Base-by-base conservation (phyloP, 2,797 vertebrate species). In the Meriones psammophilus region DNA sequence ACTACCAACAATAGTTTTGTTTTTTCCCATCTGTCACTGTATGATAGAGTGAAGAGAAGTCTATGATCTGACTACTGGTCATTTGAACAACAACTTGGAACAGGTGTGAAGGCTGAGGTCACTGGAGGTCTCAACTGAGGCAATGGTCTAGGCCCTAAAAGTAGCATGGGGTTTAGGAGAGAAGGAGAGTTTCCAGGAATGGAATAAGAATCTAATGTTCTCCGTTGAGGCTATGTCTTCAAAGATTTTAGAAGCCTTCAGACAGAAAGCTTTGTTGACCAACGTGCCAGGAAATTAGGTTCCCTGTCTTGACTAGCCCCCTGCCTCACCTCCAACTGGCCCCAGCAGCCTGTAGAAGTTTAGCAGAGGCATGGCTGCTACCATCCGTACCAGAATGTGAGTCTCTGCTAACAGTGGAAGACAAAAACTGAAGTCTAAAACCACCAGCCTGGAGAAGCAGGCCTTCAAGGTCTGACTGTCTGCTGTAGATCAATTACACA, bases 321-420 rank as follows among this genome's bases (percentile, higher is more conserved):
- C 22, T 54, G 2, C 17, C 50, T 30, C 64, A 15, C 42, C 30
- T 8, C 33, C n/a, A 42, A 4, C 4, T 20, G 6, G 12, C 64
- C 14, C 28, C 80, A 17, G 0, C 66, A 77, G 58, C 12, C 50
- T 66, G 2, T 15, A n/a, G 22, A 28, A 26, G 60, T 50, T 69
- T 24, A 14, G 18, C 79, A 50, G 50, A 95, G 83, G 42, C 39
- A 5, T 1, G 0, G 18, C n/a, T 36, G 17, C 42, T 30, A 62
- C 69, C 22, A 0, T 56, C 8, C 1, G 1, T 3, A 1, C 20
- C 12, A 8, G n/a, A 69, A n/a, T 14, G 0, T 1, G 3, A 71
- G 74, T 10, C n/a, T 15, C 73, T 91, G 62, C 24, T 5, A 87
- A 36, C 33, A n/a, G 36, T 1, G 15, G 60, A 74, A 54, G 64